A percentile compares a stretch with the other conserved stretches of the same genome.
Conservation (phyloP, 2,888 invertebrate species). For the Schizaphis graminum region DNA sequence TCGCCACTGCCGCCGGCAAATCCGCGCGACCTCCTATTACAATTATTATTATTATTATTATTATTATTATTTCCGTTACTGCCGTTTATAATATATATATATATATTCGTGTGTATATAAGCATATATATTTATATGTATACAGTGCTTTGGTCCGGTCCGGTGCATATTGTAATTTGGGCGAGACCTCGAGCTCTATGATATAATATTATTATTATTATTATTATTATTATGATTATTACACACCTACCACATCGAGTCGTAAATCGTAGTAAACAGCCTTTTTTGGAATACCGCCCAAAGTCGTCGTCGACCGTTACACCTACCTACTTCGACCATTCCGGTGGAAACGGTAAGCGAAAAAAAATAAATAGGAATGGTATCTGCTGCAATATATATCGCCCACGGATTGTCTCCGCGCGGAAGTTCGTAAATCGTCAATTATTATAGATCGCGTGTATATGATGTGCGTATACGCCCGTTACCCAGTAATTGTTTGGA, state of each 20-base stretch:
- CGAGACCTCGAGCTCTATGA: background rate
- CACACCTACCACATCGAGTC: background rate
- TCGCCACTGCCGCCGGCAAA: background rate
- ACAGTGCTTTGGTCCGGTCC: background rate
- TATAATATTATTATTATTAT: constrained; percentile 1
- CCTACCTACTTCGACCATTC: background rate
- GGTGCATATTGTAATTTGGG: background rate
- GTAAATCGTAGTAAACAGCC: constrained; percentile 38
- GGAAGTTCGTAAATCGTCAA: constrained; percentile 20
- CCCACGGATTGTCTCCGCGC: background rate
- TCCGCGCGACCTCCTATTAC: background rate
- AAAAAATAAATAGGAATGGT: background rate
- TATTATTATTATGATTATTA: constrained; percentile 7
- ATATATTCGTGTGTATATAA: background rate
- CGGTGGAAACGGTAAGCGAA: background rate
- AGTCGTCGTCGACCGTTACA: constrained; percentile 15
- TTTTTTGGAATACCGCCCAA: constrained; percentile 40
- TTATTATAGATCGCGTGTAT: constrained; percentile 1
- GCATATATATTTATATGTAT: background rate
- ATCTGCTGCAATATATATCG: background rate
- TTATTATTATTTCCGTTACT: background rate
- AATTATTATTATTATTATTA: background rate
- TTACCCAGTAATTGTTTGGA: constrained; percentile 25
- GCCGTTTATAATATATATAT: background rate
- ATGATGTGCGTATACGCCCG: background rate